phyloP scores from a whole-genome alignment of 2,888 invertebrate species.

The Drosophila robusta region DNA sequence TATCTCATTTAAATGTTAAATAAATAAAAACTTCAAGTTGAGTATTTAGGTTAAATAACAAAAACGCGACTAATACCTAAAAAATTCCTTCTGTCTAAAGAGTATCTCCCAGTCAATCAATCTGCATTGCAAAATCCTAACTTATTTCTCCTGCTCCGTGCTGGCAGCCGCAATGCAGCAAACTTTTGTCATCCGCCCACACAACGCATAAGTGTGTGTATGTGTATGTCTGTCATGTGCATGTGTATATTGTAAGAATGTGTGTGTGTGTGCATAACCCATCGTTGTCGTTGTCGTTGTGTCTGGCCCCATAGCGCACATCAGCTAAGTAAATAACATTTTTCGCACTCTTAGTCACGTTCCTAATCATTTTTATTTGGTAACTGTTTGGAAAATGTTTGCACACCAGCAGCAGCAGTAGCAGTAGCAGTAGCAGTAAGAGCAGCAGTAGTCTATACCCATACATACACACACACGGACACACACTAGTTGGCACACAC shows the following conservation, averaged over 20 bases:
- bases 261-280: constrained; percentile 46
- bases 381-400: constrained; percentile 78
- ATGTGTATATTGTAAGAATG: constrained; percentile 19
- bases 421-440: constrained; percentile 6
- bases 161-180: constrained; percentile 57
- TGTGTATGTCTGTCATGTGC: constrained; percentile 20
- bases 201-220: constrained; percentile 16
- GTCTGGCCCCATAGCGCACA: constrained; percentile 69
- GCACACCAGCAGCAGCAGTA: constrained; percentile 57
- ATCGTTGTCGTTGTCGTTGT: constrained; percentile 41
- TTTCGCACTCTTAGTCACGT: constrained; percentile 83
- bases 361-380: constrained; percentile 83
- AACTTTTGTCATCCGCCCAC: constrained; percentile 52
- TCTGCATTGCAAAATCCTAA: background rate
- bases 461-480: constrained; percentile 21
- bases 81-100: background rate
- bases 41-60: background rate
- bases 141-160: constrained; percentile 23
- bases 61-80: too few relatives aligned
- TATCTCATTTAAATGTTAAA: too few relatives aligned
- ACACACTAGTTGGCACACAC: constrained; percentile 18
- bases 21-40: too few relatives aligned
- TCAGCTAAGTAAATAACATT: constrained; percentile 76
- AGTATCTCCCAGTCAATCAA: constrained; percentile 5
- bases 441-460: constrained; percentile 17